Evolutionary conservation across 2,113 vertebrate species (phyloP).

Genomic region (human): DNA sequence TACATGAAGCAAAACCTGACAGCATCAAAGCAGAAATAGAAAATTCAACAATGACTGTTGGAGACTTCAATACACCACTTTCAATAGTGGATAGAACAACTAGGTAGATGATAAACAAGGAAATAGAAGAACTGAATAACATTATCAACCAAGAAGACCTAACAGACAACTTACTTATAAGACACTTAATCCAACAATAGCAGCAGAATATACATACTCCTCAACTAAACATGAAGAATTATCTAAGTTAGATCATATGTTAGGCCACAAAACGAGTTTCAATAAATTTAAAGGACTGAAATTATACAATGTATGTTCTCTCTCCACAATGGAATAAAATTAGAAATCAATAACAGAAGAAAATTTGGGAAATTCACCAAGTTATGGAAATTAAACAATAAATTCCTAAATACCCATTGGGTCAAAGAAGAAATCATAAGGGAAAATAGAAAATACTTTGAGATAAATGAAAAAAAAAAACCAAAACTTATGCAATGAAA

Average conservation of each 20-base stretch:
- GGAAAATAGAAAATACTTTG: neutral
- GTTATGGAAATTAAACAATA: neutral
- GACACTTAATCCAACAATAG: neutral
- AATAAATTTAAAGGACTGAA: neutral
- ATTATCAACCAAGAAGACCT: neutral
- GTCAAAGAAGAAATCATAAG: neutral
- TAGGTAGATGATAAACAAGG: neutral
- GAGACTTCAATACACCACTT: neutral
- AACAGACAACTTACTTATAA: neutral
- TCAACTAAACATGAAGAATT: neutral
- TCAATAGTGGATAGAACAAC: neutral
- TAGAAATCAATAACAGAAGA: neutral
- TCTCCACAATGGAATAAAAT: neutral
- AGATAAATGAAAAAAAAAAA: neutral
- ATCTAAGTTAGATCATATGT: neutral
- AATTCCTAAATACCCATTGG: neutral
- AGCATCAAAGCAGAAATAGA: neutral
- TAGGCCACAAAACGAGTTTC: neutral
- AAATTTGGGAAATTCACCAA: neutral
- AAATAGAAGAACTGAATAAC: neutral
- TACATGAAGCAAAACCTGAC: neutral
- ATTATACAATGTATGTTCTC: neutral
- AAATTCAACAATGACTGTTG: neutral
- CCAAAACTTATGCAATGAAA: neutral
- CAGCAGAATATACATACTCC: neutral